Base-by-base conservation (phyloP, 2,113 vertebrate species). In the Sinocyclocheilus anshuiensis region DNA sequence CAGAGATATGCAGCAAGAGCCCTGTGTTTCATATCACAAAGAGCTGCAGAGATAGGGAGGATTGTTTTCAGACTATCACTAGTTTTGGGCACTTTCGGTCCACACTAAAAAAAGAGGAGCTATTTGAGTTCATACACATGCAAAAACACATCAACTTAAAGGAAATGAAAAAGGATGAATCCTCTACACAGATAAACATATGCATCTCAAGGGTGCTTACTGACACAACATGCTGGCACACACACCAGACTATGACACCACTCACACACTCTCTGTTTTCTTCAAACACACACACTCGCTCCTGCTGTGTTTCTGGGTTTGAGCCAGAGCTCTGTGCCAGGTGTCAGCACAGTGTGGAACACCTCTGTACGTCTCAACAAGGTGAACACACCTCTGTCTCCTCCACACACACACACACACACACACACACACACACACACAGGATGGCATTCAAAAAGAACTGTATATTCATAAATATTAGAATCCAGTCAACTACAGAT, bases 1-100 rank as follows among this genome's bases (percentile, higher is more conserved):
- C 79, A 4, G 69, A 76, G 87, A 91, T 89, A 84, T 36, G 83
- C 89, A 93, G 93, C 89, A 67, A 29, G 36, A 61, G 59, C 57
- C 33, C 57, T 65, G 53, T n/a, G 6, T 76, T 76, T 53, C n/a
- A 29, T 53, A 77, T 53, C 42, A 81, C 61, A 29, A 16, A 82
- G 63, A 69, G n/a, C 24, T 50, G n/a, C 0, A 29, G 13, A 26
- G 36, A 61, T 24, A 39, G 20, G 24, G 50, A 18, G 29, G 20
- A 81, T 29, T 65, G 39, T 81, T 63, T 80, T 80, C 29, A 63
- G 77, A 59, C 20, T 50, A 10, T n/a, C 63, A 65, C 59, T 81
- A 42, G n/a, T 29, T 81, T 80, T 33, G 48, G 59, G 39, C 79
- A 81, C n/a, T 11, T 79, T 57, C 10, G 39, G 20, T 13, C 20